Percentiles rank a stretch among this genome's conserved stretches.
These are phyloP conservation scores for Perognathus longimembris DNA, from an alignment of 2,113 vertebrate species.

Conservation along the genomic window DNA sequence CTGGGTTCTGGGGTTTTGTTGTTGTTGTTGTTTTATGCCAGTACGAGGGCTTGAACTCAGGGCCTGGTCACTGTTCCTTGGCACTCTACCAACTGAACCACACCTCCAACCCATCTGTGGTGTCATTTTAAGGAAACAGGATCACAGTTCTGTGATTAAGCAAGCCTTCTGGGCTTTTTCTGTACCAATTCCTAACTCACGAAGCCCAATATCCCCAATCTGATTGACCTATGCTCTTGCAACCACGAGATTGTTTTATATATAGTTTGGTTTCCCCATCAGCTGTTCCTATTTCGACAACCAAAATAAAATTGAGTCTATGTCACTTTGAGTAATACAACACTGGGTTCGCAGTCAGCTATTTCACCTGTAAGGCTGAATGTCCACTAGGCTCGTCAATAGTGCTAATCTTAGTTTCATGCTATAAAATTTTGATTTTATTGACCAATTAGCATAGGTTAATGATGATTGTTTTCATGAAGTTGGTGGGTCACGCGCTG, in stretches of 20 bases:
- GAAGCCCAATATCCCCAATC: neutral
- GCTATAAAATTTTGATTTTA: slow-evolving; percentile 79
- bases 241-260: neutral
- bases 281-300: slow-evolving; percentile 10
- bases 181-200: neutral
- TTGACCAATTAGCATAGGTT: slow-evolving; percentile 76
- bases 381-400: slow-evolving; percentile 13
- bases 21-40: neutral
- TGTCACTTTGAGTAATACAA: slow-evolving; percentile 8
- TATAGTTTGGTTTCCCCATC: neutral
- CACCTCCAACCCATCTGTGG: too few relatives aligned
- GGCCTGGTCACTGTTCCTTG: too few relatives aligned
- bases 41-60: too few relatives aligned
- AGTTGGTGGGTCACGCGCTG: slow-evolving; percentile 69
- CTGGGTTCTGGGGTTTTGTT: neutral
- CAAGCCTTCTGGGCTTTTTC: neutral
- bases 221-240: neutral
- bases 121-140: neutral
- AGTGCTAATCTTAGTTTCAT: slow-evolving; percentile 46
- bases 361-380: slow-evolving; percentile 32
- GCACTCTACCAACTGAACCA: too few relatives aligned
- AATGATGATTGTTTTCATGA: slow-evolving; percentile 80
- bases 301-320: neutral
- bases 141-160: neutral
- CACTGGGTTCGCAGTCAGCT: neutral